A percentile compares a stretch with the other conserved stretches of the same genome.
Conservation (phyloP, 2,797 vertebrate genomes). For the Tangara arthus region DNA sequence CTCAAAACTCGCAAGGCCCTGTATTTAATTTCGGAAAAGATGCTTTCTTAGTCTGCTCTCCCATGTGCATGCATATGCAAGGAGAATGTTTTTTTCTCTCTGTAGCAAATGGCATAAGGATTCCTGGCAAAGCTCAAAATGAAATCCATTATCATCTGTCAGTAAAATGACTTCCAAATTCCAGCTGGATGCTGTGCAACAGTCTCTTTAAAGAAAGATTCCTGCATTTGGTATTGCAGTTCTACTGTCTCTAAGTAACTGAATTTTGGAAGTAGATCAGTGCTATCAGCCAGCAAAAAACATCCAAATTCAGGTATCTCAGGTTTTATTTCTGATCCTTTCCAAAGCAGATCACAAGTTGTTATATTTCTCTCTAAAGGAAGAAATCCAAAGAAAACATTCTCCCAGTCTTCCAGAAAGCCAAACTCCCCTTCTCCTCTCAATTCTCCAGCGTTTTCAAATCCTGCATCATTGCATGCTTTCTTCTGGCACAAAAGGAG, state of each 20-base stretch:
- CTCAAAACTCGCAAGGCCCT: slow-evolving; percentile 25
- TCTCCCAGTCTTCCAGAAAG: background rate
- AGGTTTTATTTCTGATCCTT: background rate
- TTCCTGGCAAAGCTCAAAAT: slow-evolving; percentile 69
- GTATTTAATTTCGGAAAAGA: slow-evolving; percentile 65
- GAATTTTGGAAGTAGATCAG: slow-evolving; percentile 44
- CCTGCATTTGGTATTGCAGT: slow-evolving; percentile 31
- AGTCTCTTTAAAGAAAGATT: slow-evolving; percentile 46
- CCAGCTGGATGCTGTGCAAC: slow-evolving; percentile 63
- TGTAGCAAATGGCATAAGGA: slow-evolving; percentile 57
- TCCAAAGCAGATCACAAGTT: slow-evolving; percentile 25
- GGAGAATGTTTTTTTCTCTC: slow-evolving; percentile 32
- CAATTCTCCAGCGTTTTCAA: background rate
- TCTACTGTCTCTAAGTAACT: slow-evolving; percentile 41
- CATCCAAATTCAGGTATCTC: background rate
- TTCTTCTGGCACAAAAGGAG: background rate
- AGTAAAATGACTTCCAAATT: slow-evolving; percentile 68
- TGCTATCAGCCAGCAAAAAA: slow-evolving; percentile 33
- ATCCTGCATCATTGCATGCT: background rate
- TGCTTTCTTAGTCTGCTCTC: slow-evolving; percentile 41
- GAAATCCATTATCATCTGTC: slow-evolving; percentile 75
- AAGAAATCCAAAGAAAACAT: slow-evolving; percentile 42
- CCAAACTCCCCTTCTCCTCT: background rate
- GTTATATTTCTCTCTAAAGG: background rate
- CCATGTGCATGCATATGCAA: background rate